phyloP scores from a whole-genome alignment of 1,140 invertebrate species.

The Chironomus striatipennis region DNA sequence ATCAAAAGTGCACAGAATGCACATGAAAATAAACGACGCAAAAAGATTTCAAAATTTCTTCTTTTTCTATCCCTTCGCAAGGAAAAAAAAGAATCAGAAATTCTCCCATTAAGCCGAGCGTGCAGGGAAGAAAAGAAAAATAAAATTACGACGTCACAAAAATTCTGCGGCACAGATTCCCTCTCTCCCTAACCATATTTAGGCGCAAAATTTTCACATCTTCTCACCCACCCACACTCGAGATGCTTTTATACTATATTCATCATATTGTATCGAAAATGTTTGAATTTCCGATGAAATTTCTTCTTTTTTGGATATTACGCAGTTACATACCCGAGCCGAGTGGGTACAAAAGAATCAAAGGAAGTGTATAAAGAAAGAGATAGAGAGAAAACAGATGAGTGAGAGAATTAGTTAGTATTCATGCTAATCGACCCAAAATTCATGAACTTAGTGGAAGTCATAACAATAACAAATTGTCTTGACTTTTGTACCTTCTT shows the following conservation, averaged over 20 bases:
- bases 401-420: too few relatives aligned
- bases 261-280: too few relatives aligned
- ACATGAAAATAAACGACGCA: not conserved
- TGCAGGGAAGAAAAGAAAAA: too few relatives aligned
- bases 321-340: too few relatives aligned
- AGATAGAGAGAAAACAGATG: too few relatives aligned
- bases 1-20: not conserved
- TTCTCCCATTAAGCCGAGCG: too few relatives aligned
- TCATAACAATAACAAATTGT: not conserved
- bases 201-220: constrained; percentile 12
- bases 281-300: not conserved
- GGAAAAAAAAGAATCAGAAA: too few relatives aligned
- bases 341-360: not conserved
- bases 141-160: not conserved
- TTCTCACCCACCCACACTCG: not conserved
- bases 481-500: not conserved
- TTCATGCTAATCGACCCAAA: too few relatives aligned
- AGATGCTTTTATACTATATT: too few relatives aligned
- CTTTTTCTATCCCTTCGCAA: not conserved
- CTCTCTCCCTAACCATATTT: not conserved
- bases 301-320: not conserved
- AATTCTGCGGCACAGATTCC: not conserved
- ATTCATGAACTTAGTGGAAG: not conserved
- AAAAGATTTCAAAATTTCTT: not conserved
- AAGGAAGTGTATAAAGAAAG: not conserved